Evolutionary conservation across 2,888 invertebrate genomes (phyloP).

Genomic region (Heliothis peltigera): DNA sequence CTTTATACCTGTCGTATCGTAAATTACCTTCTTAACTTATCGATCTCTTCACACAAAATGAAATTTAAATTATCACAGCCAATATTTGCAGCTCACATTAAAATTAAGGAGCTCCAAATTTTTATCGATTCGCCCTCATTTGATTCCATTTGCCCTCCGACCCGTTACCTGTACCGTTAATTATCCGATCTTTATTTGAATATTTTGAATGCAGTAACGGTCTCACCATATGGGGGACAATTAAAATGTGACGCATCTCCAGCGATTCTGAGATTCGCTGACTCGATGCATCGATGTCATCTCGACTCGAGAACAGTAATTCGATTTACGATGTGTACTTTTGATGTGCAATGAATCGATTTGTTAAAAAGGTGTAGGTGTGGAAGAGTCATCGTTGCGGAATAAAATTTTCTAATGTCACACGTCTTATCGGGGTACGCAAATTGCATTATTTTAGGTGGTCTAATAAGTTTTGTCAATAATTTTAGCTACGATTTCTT

Average conservation of each 20-base stretch:
- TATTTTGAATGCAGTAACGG: constrained; percentile 80
- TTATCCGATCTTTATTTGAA: constrained; percentile 80
- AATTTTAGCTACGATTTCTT: background rate
- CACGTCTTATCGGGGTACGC: constrained; percentile 30
- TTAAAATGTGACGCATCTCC: constrained; percentile 84
- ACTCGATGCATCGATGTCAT: constrained; percentile 69
- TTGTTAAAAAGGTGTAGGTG: constrained; percentile 47
- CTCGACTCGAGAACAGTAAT: constrained; percentile 48
- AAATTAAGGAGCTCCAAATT: constrained; percentile 53
- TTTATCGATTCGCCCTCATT: constrained; percentile 64
- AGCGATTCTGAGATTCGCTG: constrained; percentile 64
- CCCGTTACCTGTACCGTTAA: constrained; percentile 88
- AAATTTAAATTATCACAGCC: constrained; percentile 50
- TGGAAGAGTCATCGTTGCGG: constrained; percentile 39
- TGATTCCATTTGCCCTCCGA: constrained; percentile 76
- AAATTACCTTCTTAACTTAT: constrained; percentile 39
- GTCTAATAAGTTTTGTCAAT: constrained; percentile 22
- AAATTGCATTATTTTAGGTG: constrained; percentile 33
- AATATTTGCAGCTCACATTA: constrained; percentile 46
- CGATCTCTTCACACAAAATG: constrained; percentile 29
- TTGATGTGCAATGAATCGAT: constrained; percentile 48
- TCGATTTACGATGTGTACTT: constrained; percentile 53
- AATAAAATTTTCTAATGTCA: constrained; percentile 50
- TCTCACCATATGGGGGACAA: constrained; percentile 79
- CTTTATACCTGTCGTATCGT: constrained; percentile 2